Percentiles rank a stretch among this genome's conserved stretches.
Conservation (phyloP, 2,113 vertebrate species). For the Clarias magur region DNA sequence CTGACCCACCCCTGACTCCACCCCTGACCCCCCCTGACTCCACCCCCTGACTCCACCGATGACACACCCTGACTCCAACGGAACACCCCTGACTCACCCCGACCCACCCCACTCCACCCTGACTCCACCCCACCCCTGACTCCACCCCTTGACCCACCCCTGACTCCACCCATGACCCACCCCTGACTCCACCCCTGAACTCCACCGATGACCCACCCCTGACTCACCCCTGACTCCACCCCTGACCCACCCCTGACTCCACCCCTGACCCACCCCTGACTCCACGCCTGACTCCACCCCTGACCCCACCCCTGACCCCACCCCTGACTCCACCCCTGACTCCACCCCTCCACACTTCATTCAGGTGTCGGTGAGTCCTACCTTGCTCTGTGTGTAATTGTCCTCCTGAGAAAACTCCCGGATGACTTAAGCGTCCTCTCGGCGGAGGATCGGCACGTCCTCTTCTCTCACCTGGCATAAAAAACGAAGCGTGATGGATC, state of each 20-base stretch:
- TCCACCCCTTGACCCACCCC: too few species aligned
- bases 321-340: background rate
- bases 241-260: too few species aligned
- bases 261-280: background rate
- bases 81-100: background rate
- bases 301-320: background rate
- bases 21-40: too few species aligned
- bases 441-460: slow-evolving; percentile 39
- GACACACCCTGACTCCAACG: too few species aligned
- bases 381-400: slow-evolving; percentile 54
- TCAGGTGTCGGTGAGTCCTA: background rate
- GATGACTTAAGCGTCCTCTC: slow-evolving; percentile 33
- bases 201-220: too few species aligned
- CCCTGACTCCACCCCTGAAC: too few species aligned
- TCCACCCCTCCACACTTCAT: background rate
- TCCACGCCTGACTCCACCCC: background rate
- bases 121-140: background rate
- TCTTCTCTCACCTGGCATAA: slow-evolving; percentile 37
- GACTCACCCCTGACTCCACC: too few species aligned
- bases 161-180: too few species aligned
- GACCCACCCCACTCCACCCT: too few species aligned
- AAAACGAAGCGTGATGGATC: slow-evolving; percentile 60
- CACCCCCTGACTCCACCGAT: too few species aligned
- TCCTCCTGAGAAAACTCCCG: slow-evolving; percentile 63
- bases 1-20: too few species aligned